Percentiles rank a stretch among this genome's conserved stretches.
phyloP scores from a whole-genome alignment of 1,140 invertebrate genomes.

The Heliconius hermathena region DNA sequence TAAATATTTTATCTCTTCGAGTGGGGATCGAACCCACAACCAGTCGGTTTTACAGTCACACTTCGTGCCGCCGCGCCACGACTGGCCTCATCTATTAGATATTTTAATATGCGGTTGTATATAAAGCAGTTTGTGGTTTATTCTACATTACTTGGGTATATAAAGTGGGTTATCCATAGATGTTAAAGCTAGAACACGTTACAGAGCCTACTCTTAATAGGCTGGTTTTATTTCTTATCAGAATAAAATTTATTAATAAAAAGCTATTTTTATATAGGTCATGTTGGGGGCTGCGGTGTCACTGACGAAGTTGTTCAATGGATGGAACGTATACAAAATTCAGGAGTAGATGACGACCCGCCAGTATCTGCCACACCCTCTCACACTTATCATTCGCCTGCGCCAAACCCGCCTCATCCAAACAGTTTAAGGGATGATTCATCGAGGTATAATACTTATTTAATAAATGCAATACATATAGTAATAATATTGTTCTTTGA shows the following conservation, averaged over 20 bases:
- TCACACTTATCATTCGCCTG: slow-evolving; percentile 49
- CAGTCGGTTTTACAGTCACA: no score
- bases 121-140: background rate
- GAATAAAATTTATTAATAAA: no score
- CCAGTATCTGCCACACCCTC: slow-evolving; percentile 49
- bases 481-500: no score
- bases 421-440: slow-evolving; percentile 75
- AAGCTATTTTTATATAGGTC: slow-evolving; percentile 82
- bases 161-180: background rate
- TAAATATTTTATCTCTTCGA: no score
- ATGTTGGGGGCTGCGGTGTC: slow-evolving; percentile 92
- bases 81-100: no score
- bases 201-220: background rate
- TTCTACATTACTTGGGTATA: background rate
- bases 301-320: slow-evolving; percentile 92
- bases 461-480: background rate
- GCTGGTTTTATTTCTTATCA: background rate
- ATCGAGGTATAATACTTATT: slow-evolving; percentile 54
- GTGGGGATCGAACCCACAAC: no score
- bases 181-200: background rate
- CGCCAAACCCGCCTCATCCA: slow-evolving; percentile 61
- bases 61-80: no score
- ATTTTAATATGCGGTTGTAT: background rate
- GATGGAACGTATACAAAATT: slow-evolving; percentile 96
- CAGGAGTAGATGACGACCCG: slow-evolving; percentile 86